phyloP scores from a whole-genome alignment of 1,140 invertebrate genomes.

The Drosophila persimilis region DNA sequence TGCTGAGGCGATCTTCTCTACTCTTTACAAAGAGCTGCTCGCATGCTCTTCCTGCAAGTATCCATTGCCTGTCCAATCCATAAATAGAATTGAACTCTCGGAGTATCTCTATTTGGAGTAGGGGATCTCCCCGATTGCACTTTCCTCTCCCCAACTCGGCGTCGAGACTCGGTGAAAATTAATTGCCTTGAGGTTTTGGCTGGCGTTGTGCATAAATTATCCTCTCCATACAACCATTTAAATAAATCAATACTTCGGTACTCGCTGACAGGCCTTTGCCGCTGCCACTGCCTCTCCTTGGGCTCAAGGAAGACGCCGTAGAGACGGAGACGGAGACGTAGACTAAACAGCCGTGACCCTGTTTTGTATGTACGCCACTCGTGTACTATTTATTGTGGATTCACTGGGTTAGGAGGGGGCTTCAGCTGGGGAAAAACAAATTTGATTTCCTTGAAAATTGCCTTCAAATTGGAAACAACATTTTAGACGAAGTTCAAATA shows the following conservation, averaged over 20 bases:
- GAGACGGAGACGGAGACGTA: not conserved
- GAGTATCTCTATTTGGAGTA: not conserved
- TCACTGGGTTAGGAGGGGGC: slow-evolving; percentile 1
- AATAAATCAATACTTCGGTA: slow-evolving; percentile 73
- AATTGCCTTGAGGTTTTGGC: slow-evolving; percentile 64
- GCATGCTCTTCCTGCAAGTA: not conserved
- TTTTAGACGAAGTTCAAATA: too few relatives aligned
- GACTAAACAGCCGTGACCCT: slow-evolving; percentile 56
- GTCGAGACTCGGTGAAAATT: slow-evolving; percentile 52
- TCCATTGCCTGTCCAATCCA: slow-evolving; percentile 55
- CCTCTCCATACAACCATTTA: slow-evolving; percentile 59
- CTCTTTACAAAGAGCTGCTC: slow-evolving; percentile 5
- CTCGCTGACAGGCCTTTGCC: slow-evolving; percentile 62
- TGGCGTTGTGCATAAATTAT: slow-evolving; percentile 69
- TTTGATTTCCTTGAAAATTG: not conserved
- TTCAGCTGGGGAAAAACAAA: not conserved
- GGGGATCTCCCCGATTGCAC: slow-evolving; percentile 8
- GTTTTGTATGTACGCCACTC: slow-evolving; percentile 57
- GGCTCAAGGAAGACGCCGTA: slow-evolving; percentile 1
- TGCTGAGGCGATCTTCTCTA: not conserved
- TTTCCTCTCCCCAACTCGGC: slow-evolving; percentile 15
- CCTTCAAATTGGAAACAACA: too few relatives aligned
- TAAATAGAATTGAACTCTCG: slow-evolving; percentile 46
- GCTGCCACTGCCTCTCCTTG: too few relatives aligned
- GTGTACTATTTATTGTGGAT: not conserved